Evolutionary conservation across 2,888 invertebrate species (phyloP).

Genomic region (Anthophora plumipes): DNA sequence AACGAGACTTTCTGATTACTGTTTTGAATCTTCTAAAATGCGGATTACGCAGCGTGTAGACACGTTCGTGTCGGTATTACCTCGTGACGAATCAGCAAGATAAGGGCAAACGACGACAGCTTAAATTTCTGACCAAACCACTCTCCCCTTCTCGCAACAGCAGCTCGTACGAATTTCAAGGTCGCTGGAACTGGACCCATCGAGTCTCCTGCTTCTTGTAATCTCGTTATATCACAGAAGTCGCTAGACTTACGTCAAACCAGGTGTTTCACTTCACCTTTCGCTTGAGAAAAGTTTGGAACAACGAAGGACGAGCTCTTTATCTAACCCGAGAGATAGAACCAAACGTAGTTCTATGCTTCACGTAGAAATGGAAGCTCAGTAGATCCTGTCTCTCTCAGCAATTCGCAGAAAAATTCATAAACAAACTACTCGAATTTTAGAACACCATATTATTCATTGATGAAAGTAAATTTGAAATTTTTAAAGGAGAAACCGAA

Average conservation of each 20-base stretch:
- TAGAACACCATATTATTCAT: too few relatives aligned
- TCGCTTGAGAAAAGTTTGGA: background rate
- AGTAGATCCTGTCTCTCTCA: constrained; percentile 17
- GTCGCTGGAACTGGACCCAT: constrained; percentile 46
- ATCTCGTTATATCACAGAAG: constrained; percentile 15
- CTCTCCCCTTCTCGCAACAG: constrained; percentile 68
- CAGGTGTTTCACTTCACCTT: background rate
- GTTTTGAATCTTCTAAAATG: constrained; percentile 25
- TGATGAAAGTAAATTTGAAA: too few relatives aligned
- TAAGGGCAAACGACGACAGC: constrained; percentile 57
- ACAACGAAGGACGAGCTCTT: too few relatives aligned
- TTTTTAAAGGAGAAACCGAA: too few relatives aligned
- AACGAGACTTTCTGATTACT: background rate
- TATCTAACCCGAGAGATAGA: too few relatives aligned
- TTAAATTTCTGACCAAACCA: constrained; percentile 68
- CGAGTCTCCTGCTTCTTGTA: constrained; percentile 6
- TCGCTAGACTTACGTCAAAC: constrained; percentile 1
- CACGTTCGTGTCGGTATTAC: constrained; percentile 44
- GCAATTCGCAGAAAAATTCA: too few relatives aligned
- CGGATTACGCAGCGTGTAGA: constrained; percentile 7
- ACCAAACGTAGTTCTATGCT: too few relatives aligned
- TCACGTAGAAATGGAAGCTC: constrained; percentile 32
- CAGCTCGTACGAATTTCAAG: constrained; percentile 70
- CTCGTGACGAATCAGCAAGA: constrained; percentile 71
- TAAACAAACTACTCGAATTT: too few relatives aligned